Evolutionary conservation across 1,140 invertebrate species (phyloP), one percentile per base, ranked within the genome.

Genomic region (Trachymyrmex septentrionalis): DNA sequence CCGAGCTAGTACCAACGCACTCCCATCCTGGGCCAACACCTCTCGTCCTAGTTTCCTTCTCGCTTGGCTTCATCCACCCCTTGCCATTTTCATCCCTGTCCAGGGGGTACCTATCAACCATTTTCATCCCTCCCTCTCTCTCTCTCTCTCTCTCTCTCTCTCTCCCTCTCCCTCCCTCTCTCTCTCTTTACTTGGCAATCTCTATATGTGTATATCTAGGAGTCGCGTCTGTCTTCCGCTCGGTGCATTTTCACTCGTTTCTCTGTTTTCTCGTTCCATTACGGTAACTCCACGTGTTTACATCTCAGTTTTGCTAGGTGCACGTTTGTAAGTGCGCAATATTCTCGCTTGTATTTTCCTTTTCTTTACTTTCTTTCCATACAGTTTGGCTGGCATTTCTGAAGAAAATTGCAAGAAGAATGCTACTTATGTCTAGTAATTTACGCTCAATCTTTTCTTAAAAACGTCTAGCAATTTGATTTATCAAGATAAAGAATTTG

Each of bases 11-110:
- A 78, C 61, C 73, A 77, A 77, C 87, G 87, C 88, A 90, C 88
- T 87, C 86, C 86, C 86, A 87, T 92, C 87, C 88, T 92, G 91
- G 92, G 90, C 91, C 91, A 90, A 87, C 85, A 87, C 88, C 89
- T 91, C 90, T 91, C 91, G 91, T 91, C 91, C 89, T 90, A 91
- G 91, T 92, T 91, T 92, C 91, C 75, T 76, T 73, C 86, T 73
- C 72, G 64, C 59, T 67, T 73, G 69, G 71, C 63, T 89, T 90
- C 77, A 86, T 75, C 87, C 82, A 66, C 50, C 16, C 50, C 55
- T 76, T 21, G 57, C 24, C 38, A 9, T 71, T 78, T 34, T 76
- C 71, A 73, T 48, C 71, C 50, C 61, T 63, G 19, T 80, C 63
- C 61, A 30, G 30, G 27, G 9, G 27, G 27, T 67, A 24, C 57